phyloP scores from a whole-genome alignment of 2,113 vertebrate genomes.

The Lycaon pictus region DNA sequence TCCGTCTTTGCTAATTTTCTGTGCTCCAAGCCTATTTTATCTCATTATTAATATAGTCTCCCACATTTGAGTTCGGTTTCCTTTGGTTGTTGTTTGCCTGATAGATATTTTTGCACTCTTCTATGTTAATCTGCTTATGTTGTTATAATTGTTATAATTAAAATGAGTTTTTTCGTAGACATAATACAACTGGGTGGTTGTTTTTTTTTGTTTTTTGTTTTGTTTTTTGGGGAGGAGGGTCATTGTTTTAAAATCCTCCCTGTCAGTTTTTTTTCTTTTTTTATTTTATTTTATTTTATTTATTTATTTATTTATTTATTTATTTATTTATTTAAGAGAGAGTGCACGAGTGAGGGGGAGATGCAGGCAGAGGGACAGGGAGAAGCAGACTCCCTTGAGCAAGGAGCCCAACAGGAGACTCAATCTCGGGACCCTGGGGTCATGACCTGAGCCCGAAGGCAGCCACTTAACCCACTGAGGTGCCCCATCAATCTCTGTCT shows the following conservation, averaged over 20 bases:
- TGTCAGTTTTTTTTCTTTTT: not conserved
- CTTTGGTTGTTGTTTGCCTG: not conserved
- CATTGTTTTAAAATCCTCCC: not conserved
- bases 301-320: too few species aligned
- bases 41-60: not conserved
- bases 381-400: too few species aligned
- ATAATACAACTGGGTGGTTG: not conserved
- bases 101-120: not conserved
- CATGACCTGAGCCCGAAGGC: too few species aligned
- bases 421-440: too few species aligned
- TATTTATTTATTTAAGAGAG: too few species aligned
- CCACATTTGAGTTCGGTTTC: not conserved
- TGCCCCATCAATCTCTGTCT: not conserved
- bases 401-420: too few species aligned
- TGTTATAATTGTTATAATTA: not conserved
- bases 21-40: not conserved
- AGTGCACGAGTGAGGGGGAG: too few species aligned
- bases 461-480: too few species aligned
- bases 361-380: too few species aligned
- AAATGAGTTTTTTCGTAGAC: not conserved
- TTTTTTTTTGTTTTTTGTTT: not conserved
- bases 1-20: not conserved
- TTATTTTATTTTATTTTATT: too few species aligned
- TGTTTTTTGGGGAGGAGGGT: not conserved
- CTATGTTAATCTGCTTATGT: not conserved